phyloP scores from a whole-genome alignment of 2,888 invertebrate species.

The Ophioninae sp. region DNA sequence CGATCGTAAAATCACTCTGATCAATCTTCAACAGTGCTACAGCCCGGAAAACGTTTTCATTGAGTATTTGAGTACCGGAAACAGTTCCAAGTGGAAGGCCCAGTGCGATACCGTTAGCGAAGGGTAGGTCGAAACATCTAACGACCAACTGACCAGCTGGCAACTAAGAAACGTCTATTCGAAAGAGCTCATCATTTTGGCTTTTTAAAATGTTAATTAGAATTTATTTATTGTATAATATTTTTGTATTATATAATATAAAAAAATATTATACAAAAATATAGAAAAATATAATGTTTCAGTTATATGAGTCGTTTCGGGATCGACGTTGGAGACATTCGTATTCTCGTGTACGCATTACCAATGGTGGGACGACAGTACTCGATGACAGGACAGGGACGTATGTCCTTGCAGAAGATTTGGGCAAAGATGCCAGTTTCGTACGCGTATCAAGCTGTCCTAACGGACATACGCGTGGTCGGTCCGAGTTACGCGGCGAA shows the following conservation, averaged over 20 bases:
- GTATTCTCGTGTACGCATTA: conserved; percentile 87
- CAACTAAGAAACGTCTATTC: too few relatives aligned
- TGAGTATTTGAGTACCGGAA: conserved; percentile 66
- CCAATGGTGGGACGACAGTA: conserved; percentile 88
- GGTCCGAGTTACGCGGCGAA: conserved; percentile 80
- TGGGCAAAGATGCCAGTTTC: conserved; percentile 86
- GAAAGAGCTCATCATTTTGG: too few relatives aligned
- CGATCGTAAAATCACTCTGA: conserved; percentile 55
- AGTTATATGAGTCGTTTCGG: conserved; percentile 88
- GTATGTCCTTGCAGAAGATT: conserved; percentile 86
- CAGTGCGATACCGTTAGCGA: conserved; percentile 83
- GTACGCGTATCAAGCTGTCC: conserved; percentile 88
- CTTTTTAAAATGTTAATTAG: too few relatives aligned
- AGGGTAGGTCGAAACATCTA: conserved; percentile 78
- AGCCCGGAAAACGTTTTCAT: conserved; percentile 64
- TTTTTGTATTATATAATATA: too few relatives aligned
- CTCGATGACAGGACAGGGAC: conserved; percentile 84
- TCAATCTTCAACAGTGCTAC: conserved; percentile 46
- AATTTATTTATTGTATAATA: too few relatives aligned
- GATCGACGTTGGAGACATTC: conserved; percentile 87
- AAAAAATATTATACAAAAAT: too few relatives aligned
- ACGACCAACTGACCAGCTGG: background rate
- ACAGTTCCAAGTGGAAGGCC: conserved; percentile 66
- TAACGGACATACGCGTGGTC: conserved; percentile 82
- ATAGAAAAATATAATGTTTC: too few relatives aligned